Evolutionary conservation across 2,888 invertebrate species (phyloP).

Genomic region (Ochlodes sylvanus): DNA sequence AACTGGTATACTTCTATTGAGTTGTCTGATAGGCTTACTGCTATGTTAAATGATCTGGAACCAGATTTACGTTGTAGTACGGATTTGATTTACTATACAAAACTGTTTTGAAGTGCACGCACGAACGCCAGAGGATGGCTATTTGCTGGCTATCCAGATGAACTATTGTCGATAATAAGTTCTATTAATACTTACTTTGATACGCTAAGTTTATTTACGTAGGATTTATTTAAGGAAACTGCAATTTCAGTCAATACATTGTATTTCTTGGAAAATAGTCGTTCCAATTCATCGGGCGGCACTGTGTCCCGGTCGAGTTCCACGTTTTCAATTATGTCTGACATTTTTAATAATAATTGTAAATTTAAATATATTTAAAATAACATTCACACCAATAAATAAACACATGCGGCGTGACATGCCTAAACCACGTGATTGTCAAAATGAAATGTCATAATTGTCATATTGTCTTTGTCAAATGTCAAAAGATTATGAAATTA

Average conservation of each 20-base stretch:
- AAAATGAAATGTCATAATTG: neutral
- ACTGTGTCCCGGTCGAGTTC: conserved; percentile 71
- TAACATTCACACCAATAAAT: conserved; percentile 5
- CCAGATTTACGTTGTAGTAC: neutral
- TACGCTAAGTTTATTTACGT: conserved; percentile 85
- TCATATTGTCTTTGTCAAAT: no score
- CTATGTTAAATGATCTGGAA: conserved; percentile 67
- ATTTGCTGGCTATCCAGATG: no score
- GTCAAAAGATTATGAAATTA: neutral
- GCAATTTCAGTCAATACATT: conserved; percentile 76
- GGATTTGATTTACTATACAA: no score
- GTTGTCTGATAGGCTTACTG: conserved; percentile 64
- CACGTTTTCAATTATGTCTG: conserved; percentile 70
- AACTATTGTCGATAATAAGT: no score
- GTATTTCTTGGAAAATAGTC: conserved; percentile 66
- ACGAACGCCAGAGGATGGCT: no score
- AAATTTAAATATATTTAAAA: neutral
- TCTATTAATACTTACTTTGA: conserved; percentile 75
- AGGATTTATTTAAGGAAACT: conserved; percentile 82
- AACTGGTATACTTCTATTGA: conserved; percentile 72
- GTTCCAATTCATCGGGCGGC: conserved; percentile 56
- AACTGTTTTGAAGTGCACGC: no score
- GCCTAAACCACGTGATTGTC: no score
- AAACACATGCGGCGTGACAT: neutral
- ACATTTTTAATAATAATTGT: conserved; percentile 52